Conservation (phyloP, 2,113 vertebrate species). For the Ursus arctos region DNA sequence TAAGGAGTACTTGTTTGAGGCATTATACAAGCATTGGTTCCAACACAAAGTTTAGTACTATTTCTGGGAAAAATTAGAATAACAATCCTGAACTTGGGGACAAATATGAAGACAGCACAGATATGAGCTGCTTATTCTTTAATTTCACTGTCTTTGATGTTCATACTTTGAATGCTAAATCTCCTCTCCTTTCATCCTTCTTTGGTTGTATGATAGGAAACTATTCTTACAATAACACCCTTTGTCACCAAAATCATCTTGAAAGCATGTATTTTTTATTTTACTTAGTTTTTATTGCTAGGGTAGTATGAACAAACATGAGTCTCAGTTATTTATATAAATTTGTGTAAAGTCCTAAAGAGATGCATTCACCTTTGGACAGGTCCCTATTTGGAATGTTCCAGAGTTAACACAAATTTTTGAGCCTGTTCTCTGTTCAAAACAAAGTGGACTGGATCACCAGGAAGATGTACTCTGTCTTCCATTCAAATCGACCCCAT, state of each 20-base stretch:
- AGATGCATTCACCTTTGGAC: not conserved
- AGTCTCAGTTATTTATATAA: not conserved
- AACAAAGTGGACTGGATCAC: not conserved
- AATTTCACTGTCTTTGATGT: not conserved
- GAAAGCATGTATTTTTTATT: not conserved
- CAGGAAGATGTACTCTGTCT: not conserved
- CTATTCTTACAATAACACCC: not conserved
- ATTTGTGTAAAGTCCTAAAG: not conserved
- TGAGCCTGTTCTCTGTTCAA: not conserved
- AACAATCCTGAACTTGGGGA: not conserved
- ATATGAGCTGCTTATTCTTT: not conserved
- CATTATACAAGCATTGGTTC: not conserved
- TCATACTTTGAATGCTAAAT: not conserved
- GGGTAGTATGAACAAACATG: not conserved
- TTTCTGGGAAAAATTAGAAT: not conserved
- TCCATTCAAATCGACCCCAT: not conserved
- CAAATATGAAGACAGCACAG: not conserved
- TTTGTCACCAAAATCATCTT: not conserved
- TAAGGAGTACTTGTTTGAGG: not conserved
- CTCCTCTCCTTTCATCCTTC: not conserved
- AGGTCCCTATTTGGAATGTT: not conserved
- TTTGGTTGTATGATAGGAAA: not conserved
- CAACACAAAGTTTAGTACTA: not conserved
- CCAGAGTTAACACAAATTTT: not conserved
- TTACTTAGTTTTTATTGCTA: not conserved